Evolutionary conservation across 2,113 vertebrate genomes (phyloP), one percentile per base, ranked within the genome.

Genomic region (Mustela lutreola): DNA sequence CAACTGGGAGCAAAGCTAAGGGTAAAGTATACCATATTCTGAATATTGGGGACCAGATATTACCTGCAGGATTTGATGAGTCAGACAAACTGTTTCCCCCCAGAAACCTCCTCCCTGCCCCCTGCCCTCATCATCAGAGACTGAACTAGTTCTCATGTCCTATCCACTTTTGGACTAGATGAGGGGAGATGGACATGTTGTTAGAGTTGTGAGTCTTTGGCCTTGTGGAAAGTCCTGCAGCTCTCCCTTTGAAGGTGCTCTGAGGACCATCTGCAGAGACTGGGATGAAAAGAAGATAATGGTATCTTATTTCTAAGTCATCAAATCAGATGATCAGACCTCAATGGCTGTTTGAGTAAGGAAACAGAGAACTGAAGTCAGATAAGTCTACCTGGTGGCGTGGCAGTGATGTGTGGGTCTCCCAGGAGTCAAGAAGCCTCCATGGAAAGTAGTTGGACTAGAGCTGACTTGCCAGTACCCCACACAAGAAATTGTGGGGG

Each of bases 261-360:
- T 39, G 7, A 53, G 12, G 50, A 78, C 42, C 11, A 70, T 10
- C n/a, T 39, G n/a, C 39, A 39, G 73, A 92, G 63, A 76, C 11
- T 75, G 28, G 18, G n/a, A 82, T 71, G 92, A 18, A 85, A 81
- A 84, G 42, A 85, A 26, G 48, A 96, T n/a, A 93, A 42, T 82
- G 36, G 48, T 2, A 75, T 70, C 36, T 94, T 91, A 39, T 48
- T 70, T 84, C 28, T 84, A 80, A 83, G 76, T 71, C 63, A 67
- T 73, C 82, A 58, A 28, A 81, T 28, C 31, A 75, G 39, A 19
- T 31, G 21, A 58, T 82, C 85, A 65, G 56, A 75, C 14, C 45
- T 16, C 50, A 88, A 56, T 91, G 50, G 62, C 31, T 53, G 14
- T 53, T 39, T 56, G 21, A 83, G 16, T 82, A 65, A 85, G 9